A percentile compares a stretch with the other conserved stretches of the same genome.
Conservation (phyloP, 2,797 vertebrate species). For the Synaphobranchus kaupii region DNA sequence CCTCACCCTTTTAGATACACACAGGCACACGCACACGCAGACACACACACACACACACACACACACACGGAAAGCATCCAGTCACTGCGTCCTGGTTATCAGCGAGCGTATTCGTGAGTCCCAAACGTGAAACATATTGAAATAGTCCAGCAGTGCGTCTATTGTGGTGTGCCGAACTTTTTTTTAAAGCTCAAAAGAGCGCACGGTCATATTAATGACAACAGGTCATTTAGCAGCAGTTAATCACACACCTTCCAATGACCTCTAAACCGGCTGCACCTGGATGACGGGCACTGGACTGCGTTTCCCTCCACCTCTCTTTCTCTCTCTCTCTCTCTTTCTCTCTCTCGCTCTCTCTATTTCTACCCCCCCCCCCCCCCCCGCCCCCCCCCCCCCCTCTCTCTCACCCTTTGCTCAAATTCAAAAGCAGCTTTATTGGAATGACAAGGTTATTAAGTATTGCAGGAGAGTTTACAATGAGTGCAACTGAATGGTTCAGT, state of each 20-base stretch:
- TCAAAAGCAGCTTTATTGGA: constrained; percentile 69
- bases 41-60: neutral
- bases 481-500: constrained; percentile 65
- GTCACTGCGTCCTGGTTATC: neutral
- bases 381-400: neutral
- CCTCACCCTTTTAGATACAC: neutral
- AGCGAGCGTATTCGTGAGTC: neutral
- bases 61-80: constrained; percentile 6
- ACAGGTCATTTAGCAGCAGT: neutral
- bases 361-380: no score
- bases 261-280: constrained; percentile 23
- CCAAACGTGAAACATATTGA: neutral
- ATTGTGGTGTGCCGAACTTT: neutral
- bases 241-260: neutral
- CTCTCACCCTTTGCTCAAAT: constrained; percentile 27
- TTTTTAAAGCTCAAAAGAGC: neutral
- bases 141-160: neutral
- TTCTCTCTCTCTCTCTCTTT: neutral
- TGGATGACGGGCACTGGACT: constrained; percentile 5
- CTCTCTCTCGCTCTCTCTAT: neutral
- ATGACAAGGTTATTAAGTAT: constrained; percentile 76
- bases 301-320: neutral
- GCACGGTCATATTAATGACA: neutral
- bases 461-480: constrained; percentile 64
- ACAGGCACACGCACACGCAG: neutral